These are phyloP conservation scores for Perognathus longimembris DNA, from an alignment of 2,113 vertebrate species.

Conservation along the genomic window DNA sequence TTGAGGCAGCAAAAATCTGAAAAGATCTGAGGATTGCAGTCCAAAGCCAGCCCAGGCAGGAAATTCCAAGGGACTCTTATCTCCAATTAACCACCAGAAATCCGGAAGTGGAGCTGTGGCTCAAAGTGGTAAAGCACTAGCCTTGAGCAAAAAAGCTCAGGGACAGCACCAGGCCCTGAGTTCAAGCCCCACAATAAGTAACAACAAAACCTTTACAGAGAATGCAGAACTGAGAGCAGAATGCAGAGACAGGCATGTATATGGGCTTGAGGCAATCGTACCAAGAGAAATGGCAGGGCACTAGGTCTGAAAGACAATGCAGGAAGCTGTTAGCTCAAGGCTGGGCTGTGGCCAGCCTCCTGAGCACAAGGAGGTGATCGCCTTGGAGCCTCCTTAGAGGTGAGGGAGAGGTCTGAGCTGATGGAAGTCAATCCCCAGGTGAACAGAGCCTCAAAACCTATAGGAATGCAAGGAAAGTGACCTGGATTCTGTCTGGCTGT, in stretches of 20 bases:
- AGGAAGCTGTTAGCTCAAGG: background rate
- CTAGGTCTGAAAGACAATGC: background rate
- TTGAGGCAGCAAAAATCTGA: slow-evolving; percentile 36
- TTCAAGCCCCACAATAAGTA: too few relatives aligned
- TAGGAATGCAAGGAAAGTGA: background rate
- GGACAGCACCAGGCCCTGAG: too few relatives aligned
- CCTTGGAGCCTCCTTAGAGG: background rate
- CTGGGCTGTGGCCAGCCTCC: background rate
- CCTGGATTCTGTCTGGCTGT: background rate
- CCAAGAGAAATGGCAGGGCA: background rate
- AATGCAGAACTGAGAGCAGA: background rate
- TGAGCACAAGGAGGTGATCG: background rate
- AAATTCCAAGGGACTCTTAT: too few relatives aligned
- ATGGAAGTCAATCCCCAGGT: background rate
- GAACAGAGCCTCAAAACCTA: background rate
- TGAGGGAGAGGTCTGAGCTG: background rate
- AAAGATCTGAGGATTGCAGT: background rate
- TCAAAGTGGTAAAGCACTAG: too few relatives aligned
- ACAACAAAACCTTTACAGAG: background rate
- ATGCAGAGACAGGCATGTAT: background rate
- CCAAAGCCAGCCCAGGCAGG: too few relatives aligned
- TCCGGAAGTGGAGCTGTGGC: too few relatives aligned
- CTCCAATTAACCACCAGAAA: too few relatives aligned
- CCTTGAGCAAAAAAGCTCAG: too few relatives aligned
- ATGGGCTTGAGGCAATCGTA: background rate